phyloP scores from a whole-genome alignment of 2,113 vertebrate species.

The Marmota monax region DNA sequence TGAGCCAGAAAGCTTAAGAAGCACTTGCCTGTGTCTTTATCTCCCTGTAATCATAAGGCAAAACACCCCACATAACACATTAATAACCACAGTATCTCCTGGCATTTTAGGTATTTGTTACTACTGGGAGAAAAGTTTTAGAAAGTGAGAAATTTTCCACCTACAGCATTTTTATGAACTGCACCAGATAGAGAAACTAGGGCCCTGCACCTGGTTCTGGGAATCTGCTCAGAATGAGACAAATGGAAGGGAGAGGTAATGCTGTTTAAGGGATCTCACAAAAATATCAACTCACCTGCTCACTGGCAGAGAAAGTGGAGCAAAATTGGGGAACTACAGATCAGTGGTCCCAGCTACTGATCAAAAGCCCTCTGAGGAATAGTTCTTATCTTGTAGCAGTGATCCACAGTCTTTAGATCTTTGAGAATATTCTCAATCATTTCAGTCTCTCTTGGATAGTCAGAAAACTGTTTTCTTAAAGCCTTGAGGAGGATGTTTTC shows the following conservation, averaged over 20 bases:
- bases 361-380: background rate
- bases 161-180: background rate
- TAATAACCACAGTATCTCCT: background rate
- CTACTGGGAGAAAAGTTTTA: background rate
- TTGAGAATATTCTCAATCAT: background rate
- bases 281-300: background rate
- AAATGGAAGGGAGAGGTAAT: background rate
- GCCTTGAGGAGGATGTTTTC: background rate
- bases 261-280: background rate
- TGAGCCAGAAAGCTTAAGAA: background rate
- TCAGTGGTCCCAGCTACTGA: background rate
- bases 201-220: background rate
- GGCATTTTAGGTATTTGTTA: background rate
- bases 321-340: background rate
- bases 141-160: background rate
- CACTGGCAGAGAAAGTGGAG: background rate
- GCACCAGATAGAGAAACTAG: background rate
- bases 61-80: background rate
- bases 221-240: background rate
- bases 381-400: background rate
- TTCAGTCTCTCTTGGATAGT: background rate
- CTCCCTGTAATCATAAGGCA: background rate
- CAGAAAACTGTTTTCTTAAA: background rate
- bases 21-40: background rate
- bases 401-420: background rate